Percentiles rank a stretch among this genome's conserved stretches.
Evolutionary conservation across 2,888 invertebrate genomes (phyloP).

Genomic region (Drosophila macrospina): DNA sequence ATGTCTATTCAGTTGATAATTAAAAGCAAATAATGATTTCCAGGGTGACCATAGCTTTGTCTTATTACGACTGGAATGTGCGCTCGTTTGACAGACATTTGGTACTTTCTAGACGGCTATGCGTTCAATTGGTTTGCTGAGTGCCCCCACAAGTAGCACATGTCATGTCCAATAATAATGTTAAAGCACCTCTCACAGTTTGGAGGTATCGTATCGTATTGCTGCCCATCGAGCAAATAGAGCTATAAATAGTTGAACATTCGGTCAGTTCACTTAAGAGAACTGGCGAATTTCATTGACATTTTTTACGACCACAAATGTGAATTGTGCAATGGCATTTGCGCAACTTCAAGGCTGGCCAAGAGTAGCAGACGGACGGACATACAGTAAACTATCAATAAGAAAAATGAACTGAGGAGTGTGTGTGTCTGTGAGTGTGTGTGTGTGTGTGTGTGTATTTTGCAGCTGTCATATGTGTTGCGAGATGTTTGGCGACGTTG

Average conservation of each 20-base stretch:
- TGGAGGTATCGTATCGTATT: slow-evolving; percentile 27
- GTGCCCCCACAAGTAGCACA: slow-evolving; percentile 55
- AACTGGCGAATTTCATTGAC: slow-evolving; percentile 34
- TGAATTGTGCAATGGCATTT: slow-evolving; percentile 35
- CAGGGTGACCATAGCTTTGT: slow-evolving; percentile 9
- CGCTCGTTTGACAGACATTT: slow-evolving; percentile 11
- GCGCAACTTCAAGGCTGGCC: slow-evolving; percentile 65
- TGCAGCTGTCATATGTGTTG: slow-evolving; percentile 33
- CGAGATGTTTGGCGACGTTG: slow-evolving; percentile 49
- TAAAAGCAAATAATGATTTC: not conserved
- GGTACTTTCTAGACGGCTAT: slow-evolving; percentile 24
- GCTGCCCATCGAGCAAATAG: not conserved
- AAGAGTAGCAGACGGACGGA: slow-evolving; percentile 2
- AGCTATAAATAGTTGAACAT: slow-evolving; percentile 43
- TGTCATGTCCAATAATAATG: slow-evolving; percentile 51
- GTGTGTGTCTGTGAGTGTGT: slow-evolving; percentile 28
- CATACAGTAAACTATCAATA: slow-evolving; percentile 32
- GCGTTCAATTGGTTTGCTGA: slow-evolving; percentile 28
- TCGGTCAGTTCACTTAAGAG: slow-evolving; percentile 32
- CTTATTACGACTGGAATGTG: slow-evolving; percentile 3
- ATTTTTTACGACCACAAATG: slow-evolving; percentile 44
- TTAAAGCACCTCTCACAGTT: slow-evolving; percentile 46
- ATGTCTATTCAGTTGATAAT: no score
- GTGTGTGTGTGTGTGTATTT: slow-evolving; percentile 17
- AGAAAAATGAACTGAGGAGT: slow-evolving; percentile 32